Evolutionary conservation across 2,113 vertebrate species (phyloP).

Genomic region (Hiodon alosoides): DNA sequence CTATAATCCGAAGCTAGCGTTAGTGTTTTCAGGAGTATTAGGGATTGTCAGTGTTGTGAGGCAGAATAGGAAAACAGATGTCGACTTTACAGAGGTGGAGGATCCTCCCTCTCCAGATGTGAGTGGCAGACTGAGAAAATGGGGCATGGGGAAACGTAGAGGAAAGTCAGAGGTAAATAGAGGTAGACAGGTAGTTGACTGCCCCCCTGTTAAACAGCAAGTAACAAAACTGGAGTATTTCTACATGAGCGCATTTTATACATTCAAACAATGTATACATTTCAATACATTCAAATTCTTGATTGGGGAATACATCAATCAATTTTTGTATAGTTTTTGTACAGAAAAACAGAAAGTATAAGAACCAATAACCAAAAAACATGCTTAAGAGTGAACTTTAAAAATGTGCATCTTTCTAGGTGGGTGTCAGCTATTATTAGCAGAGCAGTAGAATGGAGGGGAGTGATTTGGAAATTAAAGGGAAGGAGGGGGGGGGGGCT

Average conservation of each 20-base stretch:
- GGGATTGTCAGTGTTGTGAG: constrained; percentile 55
- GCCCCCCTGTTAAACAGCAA: background rate
- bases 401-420: too few species aligned
- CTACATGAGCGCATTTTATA: too few species aligned
- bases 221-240: too few species aligned
- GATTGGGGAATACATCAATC: too few species aligned
- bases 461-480: constrained; percentile 26
- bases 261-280: too few species aligned
- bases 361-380: too few species aligned
- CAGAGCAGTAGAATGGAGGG: constrained; percentile 48
- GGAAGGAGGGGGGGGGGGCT: background rate
- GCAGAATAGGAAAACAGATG: constrained; percentile 65
- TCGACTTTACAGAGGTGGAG: constrained; percentile 49
- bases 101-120: constrained; percentile 40
- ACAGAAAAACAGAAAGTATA: too few species aligned
- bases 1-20: constrained; percentile 57
- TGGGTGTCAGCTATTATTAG: constrained; percentile 57
- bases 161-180: background rate
- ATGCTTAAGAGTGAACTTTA: too few species aligned
- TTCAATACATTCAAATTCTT: too few species aligned
- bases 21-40: constrained; percentile 62
- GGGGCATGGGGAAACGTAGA: background rate
- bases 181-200: background rate
- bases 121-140: constrained; percentile 27
- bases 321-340: too few species aligned